phyloP scores from a whole-genome alignment of 1,140 invertebrate species.

The Liolophura sinensis region DNA sequence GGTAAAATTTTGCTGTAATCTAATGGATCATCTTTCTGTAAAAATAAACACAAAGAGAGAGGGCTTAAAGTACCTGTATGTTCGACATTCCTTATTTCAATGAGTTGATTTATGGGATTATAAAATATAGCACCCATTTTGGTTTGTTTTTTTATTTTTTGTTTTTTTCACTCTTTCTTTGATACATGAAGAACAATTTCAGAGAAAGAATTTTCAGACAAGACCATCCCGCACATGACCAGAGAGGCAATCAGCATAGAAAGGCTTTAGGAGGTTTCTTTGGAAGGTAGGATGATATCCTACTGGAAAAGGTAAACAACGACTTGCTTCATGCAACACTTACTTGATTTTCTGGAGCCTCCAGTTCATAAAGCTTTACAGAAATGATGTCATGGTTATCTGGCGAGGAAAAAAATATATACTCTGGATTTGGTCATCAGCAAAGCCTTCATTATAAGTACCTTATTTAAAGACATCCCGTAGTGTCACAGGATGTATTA shows the following conservation, averaged over 20 bases:
- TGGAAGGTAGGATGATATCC: neutral
- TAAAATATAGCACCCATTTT: no score
- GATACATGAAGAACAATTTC: no score
- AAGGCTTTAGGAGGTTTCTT: no score
- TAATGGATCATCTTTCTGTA: constrained; percentile 31
- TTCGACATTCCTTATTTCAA: no score
- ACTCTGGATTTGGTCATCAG: neutral
- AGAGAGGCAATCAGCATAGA: no score
- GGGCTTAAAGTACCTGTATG: no score
- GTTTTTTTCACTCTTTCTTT: no score
- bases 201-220: no score
- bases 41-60: constrained; percentile 8
- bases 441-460: neutral
- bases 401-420: constrained; percentile 31
- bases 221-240: no score
- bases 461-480: neutral
- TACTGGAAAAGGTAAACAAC: neutral
- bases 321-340: constrained; percentile 16
- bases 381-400: constrained; percentile 97
- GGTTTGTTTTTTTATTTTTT: no score
- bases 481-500: no score
- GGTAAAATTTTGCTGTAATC: constrained; percentile 55
- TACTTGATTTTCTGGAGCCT: constrained; percentile 55
- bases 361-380: constrained; percentile 88
- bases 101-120: no score